Evolutionary conservation across 2,113 vertebrate species (phyloP), one percentile per base, ranked within the genome.

Genomic region (Eira barbara): DNA sequence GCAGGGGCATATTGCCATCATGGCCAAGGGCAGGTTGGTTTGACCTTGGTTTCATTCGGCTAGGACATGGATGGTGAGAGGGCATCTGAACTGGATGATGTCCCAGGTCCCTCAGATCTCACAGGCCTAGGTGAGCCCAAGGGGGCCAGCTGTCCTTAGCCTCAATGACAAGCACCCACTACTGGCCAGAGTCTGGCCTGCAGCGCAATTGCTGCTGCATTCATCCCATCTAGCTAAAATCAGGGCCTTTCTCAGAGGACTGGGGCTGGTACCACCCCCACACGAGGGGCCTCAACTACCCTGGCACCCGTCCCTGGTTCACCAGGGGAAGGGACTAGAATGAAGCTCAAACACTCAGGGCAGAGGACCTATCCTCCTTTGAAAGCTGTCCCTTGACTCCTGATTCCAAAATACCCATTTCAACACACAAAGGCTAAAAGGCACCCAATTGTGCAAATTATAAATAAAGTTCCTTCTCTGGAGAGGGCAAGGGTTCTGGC

Each of bases 361-460:
- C 1, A 13, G 29, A 45, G 36, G 39, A 31, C 67, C 17, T 76
- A 1, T 0, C 83, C 25, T 61, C 49, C 69, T 78, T 6, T 2
- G 12, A 34, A 81, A 55, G 82, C 45, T 27, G 52, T 47, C 73
- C 85, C 79, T 14, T 7, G n/a, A 21, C 23, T 36, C 83, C 79
- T 73, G 59, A 86, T 84, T 87, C 95, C 55, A 20, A 29, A 97
- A 93, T 36, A 71, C 95, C 89, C 82, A 0, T 80, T 90, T 73
- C 39, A 57, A 31, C 34, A 69, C 79, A 55, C 17, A 81, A 65
- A 95, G 87, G 49, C 83, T 76, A 76, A 88, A 97, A 97, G 98
- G 98, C 97, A 98, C 96, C 89, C 36, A 12, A 31, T 49, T 95
- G 81, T 92, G 87, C 79, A 97, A 91, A 97, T 61, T 61, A 27